phyloP scores from a whole-genome alignment of 1,140 invertebrate species.

The Procambarus clarkii region DNA sequence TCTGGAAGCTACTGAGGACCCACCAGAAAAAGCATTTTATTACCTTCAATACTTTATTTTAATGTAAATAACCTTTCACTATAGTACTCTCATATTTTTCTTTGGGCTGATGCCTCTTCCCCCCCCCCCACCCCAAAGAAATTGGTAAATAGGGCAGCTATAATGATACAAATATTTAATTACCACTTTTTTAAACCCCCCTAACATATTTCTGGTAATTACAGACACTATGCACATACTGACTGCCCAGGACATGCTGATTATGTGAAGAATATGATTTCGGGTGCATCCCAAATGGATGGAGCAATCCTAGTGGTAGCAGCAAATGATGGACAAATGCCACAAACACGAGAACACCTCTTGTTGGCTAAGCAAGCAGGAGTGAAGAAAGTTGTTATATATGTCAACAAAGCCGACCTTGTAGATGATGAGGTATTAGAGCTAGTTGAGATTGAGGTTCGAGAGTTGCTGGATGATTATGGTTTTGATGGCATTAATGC shows the following conservation, averaged over 20 bases:
- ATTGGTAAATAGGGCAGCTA: no score
- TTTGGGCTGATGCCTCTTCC: no score
- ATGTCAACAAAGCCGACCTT: slow-evolving; percentile 91
- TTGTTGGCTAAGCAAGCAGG: slow-evolving; percentile 86
- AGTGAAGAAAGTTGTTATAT: slow-evolving; percentile 39
- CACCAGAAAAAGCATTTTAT: no score
- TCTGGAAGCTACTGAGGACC: no score
- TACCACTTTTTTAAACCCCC: no score
- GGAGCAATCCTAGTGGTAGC: slow-evolving; percentile 95
- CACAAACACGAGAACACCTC: slow-evolving; percentile 90
- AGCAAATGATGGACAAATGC: slow-evolving; percentile 96
- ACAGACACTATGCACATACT: slow-evolving; percentile 93
- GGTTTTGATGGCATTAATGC: slow-evolving; percentile 87
- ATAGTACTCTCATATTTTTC: no score
- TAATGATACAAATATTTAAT: no score
- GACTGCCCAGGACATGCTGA: slow-evolving; percentile 97
- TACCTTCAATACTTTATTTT: no score
- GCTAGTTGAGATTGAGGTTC: slow-evolving; percentile 96
- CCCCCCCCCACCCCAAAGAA: no score
- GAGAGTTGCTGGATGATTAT: slow-evolving; percentile 89
- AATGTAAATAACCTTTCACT: no score
- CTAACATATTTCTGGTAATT: no score
- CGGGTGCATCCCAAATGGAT: slow-evolving; percentile 98
- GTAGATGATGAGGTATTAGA: slow-evolving; percentile 95
- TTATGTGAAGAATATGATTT: slow-evolving; percentile 95